Conservation (phyloP, 1,140 invertebrate species). For the Bombus breviceps region DNA sequence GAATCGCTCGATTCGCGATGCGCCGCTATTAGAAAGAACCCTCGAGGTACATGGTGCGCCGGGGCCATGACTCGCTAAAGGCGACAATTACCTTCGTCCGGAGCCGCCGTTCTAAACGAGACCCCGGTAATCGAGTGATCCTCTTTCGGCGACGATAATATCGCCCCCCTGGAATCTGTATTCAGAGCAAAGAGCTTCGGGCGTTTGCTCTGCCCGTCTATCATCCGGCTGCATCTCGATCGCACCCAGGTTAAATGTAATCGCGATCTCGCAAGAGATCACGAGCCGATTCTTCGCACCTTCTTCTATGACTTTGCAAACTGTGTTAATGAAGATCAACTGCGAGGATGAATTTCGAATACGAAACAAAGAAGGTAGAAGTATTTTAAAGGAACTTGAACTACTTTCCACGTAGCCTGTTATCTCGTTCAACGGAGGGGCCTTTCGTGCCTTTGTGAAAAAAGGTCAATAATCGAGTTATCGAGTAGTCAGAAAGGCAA, state of each 20-base stretch:
- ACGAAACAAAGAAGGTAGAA: neutral
- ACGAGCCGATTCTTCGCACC: neutral
- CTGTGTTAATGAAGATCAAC: neutral
- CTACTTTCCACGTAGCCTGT: neutral
- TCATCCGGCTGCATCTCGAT: slow-evolving; percentile 37
- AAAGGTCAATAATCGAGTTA: slow-evolving; percentile 1
- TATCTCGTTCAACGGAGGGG: too few relatives aligned
- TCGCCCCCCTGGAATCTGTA: slow-evolving; percentile 34
- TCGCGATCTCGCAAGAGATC: slow-evolving; percentile 1
- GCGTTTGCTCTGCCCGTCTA: slow-evolving; percentile 36
- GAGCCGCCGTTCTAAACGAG: slow-evolving; percentile 35
- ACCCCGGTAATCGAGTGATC: slow-evolving; percentile 54
- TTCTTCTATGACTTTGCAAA: neutral
- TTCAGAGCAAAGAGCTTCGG: slow-evolving; percentile 38
- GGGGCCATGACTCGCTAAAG: slow-evolving; percentile 20
- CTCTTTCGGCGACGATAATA: slow-evolving; percentile 45
- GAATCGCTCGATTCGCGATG: slow-evolving; percentile 1
- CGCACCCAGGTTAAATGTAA: slow-evolving; percentile 1
- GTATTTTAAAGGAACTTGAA: neutral
- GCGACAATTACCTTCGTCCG: slow-evolving; percentile 59
- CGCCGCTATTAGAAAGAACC: slow-evolving; percentile 46
- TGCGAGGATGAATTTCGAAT: neutral
- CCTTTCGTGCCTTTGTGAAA: too few relatives aligned
- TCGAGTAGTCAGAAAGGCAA: neutral
- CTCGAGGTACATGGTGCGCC: slow-evolving; percentile 35